A percentile compares a stretch with the other conserved stretches of the same genome.
Conservation (phyloP, 2,113 vertebrate species). For the Hystrix cristata region DNA sequence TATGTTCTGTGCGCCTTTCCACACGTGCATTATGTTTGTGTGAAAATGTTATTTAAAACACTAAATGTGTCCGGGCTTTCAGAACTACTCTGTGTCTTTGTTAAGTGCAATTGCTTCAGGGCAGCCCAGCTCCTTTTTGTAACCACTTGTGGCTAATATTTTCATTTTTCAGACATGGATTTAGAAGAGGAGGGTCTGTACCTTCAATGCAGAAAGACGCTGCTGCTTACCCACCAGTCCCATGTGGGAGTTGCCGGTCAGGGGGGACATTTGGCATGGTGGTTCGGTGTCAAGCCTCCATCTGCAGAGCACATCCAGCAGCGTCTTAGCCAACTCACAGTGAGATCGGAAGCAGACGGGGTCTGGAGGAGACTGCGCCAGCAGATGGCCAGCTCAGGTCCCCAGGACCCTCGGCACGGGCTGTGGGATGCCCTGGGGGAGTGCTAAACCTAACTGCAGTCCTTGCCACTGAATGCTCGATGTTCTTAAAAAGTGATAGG, state of each 20-base stretch:
- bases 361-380: accelerated
- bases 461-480: neutral
- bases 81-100: neutral
- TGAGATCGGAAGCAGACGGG: neutral
- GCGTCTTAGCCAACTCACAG: neutral
- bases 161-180: neutral
- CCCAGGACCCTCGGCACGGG: neutral
- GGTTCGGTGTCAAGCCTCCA: neutral
- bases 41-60: neutral
- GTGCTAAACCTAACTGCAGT: neutral
- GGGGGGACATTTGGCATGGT: neutral
- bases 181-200: neutral
- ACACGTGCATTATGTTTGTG: neutral
- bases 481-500: neutral
- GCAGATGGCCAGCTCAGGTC: neutral
- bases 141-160: neutral
- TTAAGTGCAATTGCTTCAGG: neutral
- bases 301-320: neutral
- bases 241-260: neutral
- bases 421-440: neutral
- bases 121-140: neutral
- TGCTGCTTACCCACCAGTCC: neutral
- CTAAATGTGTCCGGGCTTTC: neutral
- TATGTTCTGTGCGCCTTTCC: neutral
- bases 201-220: neutral